Evolutionary conservation across 2,797 vertebrate genomes (phyloP), one percentile per base, ranked within the genome.

Genomic region (Tenualosa ilisha): DNA sequence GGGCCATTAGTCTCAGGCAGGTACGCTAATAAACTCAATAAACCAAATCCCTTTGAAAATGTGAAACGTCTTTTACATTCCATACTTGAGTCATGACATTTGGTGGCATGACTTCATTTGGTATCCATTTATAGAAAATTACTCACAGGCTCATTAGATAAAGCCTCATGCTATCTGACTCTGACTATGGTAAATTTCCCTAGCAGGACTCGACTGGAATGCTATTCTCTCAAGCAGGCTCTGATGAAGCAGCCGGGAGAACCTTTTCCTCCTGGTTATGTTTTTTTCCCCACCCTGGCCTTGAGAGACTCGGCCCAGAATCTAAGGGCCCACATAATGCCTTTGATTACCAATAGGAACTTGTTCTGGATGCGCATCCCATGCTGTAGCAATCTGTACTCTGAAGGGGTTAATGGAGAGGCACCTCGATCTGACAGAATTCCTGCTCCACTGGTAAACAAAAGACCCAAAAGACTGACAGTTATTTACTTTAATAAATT

Each of bases 401-500:
- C 12, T 20, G 37, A 75, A 43, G 50, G 79, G 84, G 84, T 85
- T 81, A 82, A 82, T 65, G 56, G 81, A 65, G 53, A 68, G 40
- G 31, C 54, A 65, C 37, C 43, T 82, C 79, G 26, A 53, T 26
- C 75, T 85, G 81, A 81, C 82, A 86, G 26, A 81, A 56, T 46
- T 22, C 20, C 26, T 43, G 22, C n/a, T 54, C 50, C 82, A 43
- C 43, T 13, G 15, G 65, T 56, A 83, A 83, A 79, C 53, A 75
- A 75, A 81, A 49, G 51, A 53, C 82, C 20, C 53, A 46, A 49
- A 83, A 83, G 22, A 79, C 68, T 61, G 82, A 83, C 82, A 83
- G 51, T 31, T 81, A 82, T 63, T 82, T 40, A 46, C 81, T 43
- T 59, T 50, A 61, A 86, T 46, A 81, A 75, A 83, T 81, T 37